Conservation (phyloP, 2,888 invertebrate species). For the Platycheirus albimanus region DNA sequence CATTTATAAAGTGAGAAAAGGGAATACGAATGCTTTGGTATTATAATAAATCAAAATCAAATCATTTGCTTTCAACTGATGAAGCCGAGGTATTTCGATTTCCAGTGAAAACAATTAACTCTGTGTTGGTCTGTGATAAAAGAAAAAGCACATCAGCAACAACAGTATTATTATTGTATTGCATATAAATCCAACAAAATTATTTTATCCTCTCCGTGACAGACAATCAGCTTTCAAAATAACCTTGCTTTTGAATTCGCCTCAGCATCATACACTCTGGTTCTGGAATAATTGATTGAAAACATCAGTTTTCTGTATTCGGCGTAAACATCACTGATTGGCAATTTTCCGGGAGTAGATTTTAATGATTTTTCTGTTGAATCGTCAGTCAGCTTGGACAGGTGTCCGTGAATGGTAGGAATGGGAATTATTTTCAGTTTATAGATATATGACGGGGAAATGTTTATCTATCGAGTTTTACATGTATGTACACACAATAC, state of each 20-base stretch:
- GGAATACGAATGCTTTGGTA: not conserved
- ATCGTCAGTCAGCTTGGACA: not conserved
- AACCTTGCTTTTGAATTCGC: not conserved
- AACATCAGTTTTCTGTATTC: conserved; percentile 63
- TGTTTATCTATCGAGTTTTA: too few species aligned
- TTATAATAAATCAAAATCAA: conserved; percentile 3
- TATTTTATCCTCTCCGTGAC: conserved; percentile 35
- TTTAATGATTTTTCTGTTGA: conserved; percentile 59
- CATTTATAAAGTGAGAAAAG: too few species aligned
- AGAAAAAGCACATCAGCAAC: conserved; percentile 3
- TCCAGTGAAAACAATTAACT: conserved; percentile 50
- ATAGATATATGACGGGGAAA: too few species aligned
- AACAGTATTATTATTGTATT: conserved; percentile 52
- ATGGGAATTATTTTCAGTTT: too few species aligned
- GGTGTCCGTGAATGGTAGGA: too few species aligned
- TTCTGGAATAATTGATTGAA: conserved; percentile 65
- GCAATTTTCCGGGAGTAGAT: conserved; percentile 57
- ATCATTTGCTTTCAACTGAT: not conserved
- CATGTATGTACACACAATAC: too few species aligned
- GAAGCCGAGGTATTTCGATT: conserved; percentile 37
- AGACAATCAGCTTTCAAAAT: conserved; percentile 11
- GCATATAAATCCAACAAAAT: conserved; percentile 55
- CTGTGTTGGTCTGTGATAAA: conserved; percentile 45
- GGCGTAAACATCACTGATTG: conserved; percentile 63
- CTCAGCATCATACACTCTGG: conserved; percentile 26